Conservation (phyloP, 2,888 invertebrate species). For the Fissipunctia ypsillon region DNA sequence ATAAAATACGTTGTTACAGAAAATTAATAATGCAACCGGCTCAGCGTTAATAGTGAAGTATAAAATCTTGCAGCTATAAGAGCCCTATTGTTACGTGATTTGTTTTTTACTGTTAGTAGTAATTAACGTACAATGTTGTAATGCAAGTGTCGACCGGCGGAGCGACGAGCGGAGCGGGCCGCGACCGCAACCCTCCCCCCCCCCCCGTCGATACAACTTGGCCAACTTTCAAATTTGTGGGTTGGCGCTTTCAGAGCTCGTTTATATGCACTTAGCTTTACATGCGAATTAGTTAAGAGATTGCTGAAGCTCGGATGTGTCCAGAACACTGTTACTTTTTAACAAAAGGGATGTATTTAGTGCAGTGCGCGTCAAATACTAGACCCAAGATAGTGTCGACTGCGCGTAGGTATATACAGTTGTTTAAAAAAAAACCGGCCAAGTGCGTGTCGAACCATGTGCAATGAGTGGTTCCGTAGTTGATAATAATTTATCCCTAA, state of each 20-base stretch:
- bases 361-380: too few relatives aligned
- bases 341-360: too few relatives aligned
- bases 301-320: slow-evolving; percentile 7
- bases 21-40: slow-evolving; percentile 25
- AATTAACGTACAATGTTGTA: slow-evolving; percentile 40
- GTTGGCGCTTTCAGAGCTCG: slow-evolving; percentile 82
- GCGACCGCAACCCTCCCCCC: slow-evolving; percentile 77
- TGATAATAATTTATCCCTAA: too few relatives aligned
- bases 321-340: not conserved
- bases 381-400: too few relatives aligned
- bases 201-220: slow-evolving; percentile 83
- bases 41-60: slow-evolving; percentile 28
- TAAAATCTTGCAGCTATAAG: slow-evolving; percentile 42
- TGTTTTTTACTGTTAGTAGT: slow-evolving; percentile 47
- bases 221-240: slow-evolving; percentile 88
- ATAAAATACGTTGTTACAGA: slow-evolving; percentile 13
- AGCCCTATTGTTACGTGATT: slow-evolving; percentile 43
- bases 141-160: slow-evolving; percentile 57
- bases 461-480: too few relatives aligned
- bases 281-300: slow-evolving; percentile 49
- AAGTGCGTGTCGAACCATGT: too few relatives aligned
- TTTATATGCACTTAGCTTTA: slow-evolving; percentile 67
- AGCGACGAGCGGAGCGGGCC: slow-evolving; percentile 71
- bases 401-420: too few relatives aligned
- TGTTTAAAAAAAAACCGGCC: too few relatives aligned